Conservation (phyloP, 2,888 invertebrate genomes). For the Synergus gifuensis region DNA sequence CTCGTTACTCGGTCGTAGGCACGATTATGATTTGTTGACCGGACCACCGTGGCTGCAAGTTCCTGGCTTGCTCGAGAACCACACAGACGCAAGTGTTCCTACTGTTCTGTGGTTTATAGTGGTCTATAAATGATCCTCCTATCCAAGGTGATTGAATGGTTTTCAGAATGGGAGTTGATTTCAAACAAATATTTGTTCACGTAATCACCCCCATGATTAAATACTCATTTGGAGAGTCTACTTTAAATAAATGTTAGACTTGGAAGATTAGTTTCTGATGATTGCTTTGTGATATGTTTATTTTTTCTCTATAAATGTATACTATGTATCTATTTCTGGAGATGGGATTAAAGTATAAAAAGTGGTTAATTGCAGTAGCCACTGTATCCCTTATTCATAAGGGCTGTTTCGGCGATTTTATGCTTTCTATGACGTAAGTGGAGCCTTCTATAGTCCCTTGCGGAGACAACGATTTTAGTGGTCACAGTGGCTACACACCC, state of each 20-base stretch:
- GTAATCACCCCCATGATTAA: conserved; percentile 1
- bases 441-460: conserved; percentile 46
- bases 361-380: conserved; percentile 7
- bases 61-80: conserved; percentile 28
- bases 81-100: conserved; percentile 26
- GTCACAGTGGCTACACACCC: conserved; percentile 76
- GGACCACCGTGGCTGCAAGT: conserved; percentile 69
- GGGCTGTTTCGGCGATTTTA: conserved; percentile 63
- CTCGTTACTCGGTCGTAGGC: conserved; percentile 72
- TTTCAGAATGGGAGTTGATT: neutral
- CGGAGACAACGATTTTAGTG: conserved; percentile 68
- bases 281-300: neutral
- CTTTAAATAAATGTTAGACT: neutral
- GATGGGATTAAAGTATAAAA: neutral
- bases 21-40: conserved; percentile 75
- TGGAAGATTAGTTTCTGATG: neutral
- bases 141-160: conserved; percentile 14
- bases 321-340: neutral
- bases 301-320: neutral
- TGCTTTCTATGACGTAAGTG: conserved; percentile 70
- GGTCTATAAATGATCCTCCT: no score
- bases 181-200: conserved; percentile 18
- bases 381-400: conserved; percentile 19
- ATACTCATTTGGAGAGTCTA: neutral
- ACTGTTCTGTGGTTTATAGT: conserved; percentile 18